These are phyloP conservation scores for Drosophila funebris DNA, from an alignment of 1,140 invertebrate genomes.

Conservation along the genomic window DNA sequence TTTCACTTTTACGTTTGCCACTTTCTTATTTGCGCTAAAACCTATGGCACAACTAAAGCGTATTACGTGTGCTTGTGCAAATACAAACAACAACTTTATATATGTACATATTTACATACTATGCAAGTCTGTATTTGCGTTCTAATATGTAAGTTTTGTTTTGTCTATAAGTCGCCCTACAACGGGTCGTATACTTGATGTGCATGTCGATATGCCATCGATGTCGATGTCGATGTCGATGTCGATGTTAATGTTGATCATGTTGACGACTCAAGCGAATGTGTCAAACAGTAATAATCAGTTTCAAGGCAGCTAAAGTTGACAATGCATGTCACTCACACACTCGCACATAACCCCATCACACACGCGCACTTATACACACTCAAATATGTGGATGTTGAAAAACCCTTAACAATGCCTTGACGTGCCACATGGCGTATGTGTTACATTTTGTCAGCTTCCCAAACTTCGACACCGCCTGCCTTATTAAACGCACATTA, in stretches of 20 bases:
- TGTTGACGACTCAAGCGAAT: conserved; percentile 57
- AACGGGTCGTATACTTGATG: conserved; percentile 64
- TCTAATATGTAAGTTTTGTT: conserved; percentile 6
- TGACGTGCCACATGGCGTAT: conserved; percentile 56
- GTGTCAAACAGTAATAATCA: conserved; percentile 76
- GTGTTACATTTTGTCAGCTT: conserved; percentile 59
- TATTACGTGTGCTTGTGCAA: conserved; percentile 42
- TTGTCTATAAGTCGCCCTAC: conserved; percentile 35
- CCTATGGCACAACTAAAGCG: conserved; percentile 45
- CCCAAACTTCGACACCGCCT: conserved; percentile 29
- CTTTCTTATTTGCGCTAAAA: conserved; percentile 52
- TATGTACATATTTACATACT: conserved; percentile 21
- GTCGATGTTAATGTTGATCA: conserved; percentile 6
- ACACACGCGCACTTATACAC: conserved; percentile 12
- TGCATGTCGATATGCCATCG: conserved; percentile 36
- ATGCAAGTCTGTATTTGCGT: neutral
- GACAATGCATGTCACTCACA: conserved; percentile 41
- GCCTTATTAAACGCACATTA: conserved; percentile 66
- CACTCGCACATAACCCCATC: conserved; percentile 23
- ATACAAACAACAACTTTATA: conserved; percentile 11
- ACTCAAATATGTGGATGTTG: conserved; percentile 1
- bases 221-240: conserved; percentile 6
- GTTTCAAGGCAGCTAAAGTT: conserved; percentile 62
- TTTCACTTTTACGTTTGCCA: conserved; percentile 60
- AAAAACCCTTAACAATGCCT: conserved; percentile 38